A percentile compares a stretch with the other conserved stretches of the same genome.
These are phyloP conservation scores for Gallirallus australis DNA, from an alignment of 2,797 vertebrate species.

Conservation along the genomic window DNA sequence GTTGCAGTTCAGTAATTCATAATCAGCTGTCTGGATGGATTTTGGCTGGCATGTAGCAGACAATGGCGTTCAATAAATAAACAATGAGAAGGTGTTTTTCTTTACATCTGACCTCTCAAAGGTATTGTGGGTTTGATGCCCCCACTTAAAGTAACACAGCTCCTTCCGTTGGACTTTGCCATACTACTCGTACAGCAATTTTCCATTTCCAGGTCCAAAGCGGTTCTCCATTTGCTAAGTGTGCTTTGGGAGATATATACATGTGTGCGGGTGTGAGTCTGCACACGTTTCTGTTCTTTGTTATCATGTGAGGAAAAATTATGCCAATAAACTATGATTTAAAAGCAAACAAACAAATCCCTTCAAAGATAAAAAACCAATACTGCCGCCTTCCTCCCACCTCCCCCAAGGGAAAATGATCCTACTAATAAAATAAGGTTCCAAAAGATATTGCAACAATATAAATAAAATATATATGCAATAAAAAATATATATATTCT, in stretches of 20 bases:
- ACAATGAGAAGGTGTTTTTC: neutral
- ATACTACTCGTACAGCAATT: neutral
- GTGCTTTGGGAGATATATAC: neutral
- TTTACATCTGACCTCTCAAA: neutral
- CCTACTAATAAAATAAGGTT: neutral
- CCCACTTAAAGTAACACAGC: neutral
- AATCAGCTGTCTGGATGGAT: neutral
- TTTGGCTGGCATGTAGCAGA: slow-evolving; percentile 8
- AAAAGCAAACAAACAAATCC: neutral
- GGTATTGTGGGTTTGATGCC: neutral
- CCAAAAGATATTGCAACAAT: neutral
- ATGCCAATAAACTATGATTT: neutral
- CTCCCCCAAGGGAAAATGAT: neutral
- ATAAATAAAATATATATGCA: no score
- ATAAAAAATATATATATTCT: neutral
- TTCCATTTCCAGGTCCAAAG: neutral
- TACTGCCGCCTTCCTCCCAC: neutral
- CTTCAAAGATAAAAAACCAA: neutral
- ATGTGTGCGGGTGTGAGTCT: neutral
- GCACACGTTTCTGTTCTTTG: neutral
- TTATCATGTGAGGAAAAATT: neutral
- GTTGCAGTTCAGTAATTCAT: neutral
- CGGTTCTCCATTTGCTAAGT: neutral
- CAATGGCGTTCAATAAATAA: neutral
- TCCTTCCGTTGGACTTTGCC: neutral